These are phyloP conservation scores for Rhodinocichla rosea DNA, from an alignment of 2,113 vertebrate species.

Conservation along the genomic window DNA sequence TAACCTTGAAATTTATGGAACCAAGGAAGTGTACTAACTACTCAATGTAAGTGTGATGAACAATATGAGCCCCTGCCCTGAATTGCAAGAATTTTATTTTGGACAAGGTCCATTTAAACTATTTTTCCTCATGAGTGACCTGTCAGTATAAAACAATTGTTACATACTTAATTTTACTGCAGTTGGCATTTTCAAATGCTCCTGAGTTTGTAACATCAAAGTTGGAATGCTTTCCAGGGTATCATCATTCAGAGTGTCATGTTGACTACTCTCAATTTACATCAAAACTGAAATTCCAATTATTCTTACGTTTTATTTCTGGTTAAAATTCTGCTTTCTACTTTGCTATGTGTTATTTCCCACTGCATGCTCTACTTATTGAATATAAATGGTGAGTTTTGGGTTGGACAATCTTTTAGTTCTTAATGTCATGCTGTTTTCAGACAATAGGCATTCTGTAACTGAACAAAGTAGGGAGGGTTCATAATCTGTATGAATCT, in stretches of 20 bases:
- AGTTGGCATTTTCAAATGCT: not conserved
- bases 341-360: not conserved
- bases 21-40: not conserved
- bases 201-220: not conserved
- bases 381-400: not conserved
- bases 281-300: not conserved
- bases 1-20: not conserved
- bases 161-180: not conserved
- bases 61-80: not conserved
- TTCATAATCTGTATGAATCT: not conserved
- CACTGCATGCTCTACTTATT: not conserved
- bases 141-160: not conserved
- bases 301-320: not conserved
- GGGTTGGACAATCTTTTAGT: not conserved
- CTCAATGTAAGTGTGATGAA: not conserved
- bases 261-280: not conserved
- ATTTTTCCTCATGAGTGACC: slow-evolving; percentile 25
- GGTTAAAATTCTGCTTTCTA: not conserved
- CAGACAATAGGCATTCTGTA: not conserved
- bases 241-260: not conserved
- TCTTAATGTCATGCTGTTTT: not conserved
- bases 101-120: not conserved
- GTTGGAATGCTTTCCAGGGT: not conserved
- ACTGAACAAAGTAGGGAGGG: not conserved
- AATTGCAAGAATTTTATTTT: not conserved